Conservation (phyloP, 2,797 vertebrate genomes). For the Sarcophilus harrisii region DNA sequence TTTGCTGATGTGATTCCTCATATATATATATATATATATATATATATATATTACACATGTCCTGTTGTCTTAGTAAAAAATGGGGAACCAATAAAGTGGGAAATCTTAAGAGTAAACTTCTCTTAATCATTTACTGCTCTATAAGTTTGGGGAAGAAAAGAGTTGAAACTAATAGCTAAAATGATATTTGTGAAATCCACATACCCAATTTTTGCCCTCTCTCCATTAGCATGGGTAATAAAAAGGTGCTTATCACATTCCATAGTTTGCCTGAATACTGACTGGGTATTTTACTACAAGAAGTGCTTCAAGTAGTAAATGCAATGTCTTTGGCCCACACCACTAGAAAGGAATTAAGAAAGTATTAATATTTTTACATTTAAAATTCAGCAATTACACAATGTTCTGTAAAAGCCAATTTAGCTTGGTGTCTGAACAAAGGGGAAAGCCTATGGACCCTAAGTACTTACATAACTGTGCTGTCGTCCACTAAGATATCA, state of each 20-base stretch:
- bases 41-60: neutral
- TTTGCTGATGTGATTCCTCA: neutral
- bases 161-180: neutral
- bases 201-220: neutral
- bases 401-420: conserved; percentile 54
- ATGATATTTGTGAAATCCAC: conserved; percentile 3
- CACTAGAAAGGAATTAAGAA: conserved; percentile 42
- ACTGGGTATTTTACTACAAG: conserved; percentile 40
- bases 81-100: neutral
- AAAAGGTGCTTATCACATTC: conserved; percentile 22
- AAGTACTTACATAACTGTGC: conserved; percentile 99
- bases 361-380: conserved; percentile 27
- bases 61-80: neutral
- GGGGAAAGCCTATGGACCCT: conserved; percentile 54
- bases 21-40: neutral
- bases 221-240: conserved; percentile 28
- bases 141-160: neutral
- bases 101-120: neutral
- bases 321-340: conserved; percentile 8
- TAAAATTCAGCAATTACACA: conserved; percentile 16
- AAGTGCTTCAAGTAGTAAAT: conserved; percentile 33
- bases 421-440: conserved; percentile 54
- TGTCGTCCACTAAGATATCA: conserved; percentile 99
- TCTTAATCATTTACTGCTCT: neutral
- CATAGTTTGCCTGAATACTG: conserved; percentile 37